A percentile compares a stretch with the other conserved stretches of the same genome.
Evolutionary conservation across 2,113 vertebrate genomes (phyloP).

Genomic region (Suncus etruscus): DNA sequence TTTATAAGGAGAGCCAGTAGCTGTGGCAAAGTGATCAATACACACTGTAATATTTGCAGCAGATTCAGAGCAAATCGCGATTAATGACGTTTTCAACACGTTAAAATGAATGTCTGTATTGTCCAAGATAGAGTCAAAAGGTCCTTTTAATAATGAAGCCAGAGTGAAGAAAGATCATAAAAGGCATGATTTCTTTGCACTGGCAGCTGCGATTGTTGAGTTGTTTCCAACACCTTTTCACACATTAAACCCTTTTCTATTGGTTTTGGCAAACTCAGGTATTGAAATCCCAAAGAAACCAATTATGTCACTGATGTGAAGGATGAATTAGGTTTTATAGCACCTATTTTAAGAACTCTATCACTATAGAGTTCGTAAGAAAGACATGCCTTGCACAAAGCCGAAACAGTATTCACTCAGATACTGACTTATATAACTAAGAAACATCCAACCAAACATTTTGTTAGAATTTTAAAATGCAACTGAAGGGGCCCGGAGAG

Average conservation of each 20-base stretch:
- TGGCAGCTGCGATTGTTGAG: background rate
- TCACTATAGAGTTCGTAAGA: slow-evolving; percentile 5
- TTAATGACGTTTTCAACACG: slow-evolving; percentile 15
- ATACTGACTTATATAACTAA: slow-evolving; percentile 1
- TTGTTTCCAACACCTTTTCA: slow-evolving; percentile 1
- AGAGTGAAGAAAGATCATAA: background rate
- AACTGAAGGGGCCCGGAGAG: too few species aligned
- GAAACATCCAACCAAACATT: background rate
- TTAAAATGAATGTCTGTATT: slow-evolving; percentile 42
- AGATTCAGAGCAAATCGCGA: slow-evolving; percentile 8
- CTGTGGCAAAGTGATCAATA: slow-evolving; percentile 32
- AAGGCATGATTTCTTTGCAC: background rate
- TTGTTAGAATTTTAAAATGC: slow-evolving; percentile 38
- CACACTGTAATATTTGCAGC: slow-evolving; percentile 2
- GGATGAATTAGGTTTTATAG: background rate
- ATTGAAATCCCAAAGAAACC: slow-evolving; percentile 68
- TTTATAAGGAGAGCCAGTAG: background rate
- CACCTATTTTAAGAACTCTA: slow-evolving; percentile 30
- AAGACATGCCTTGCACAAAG: background rate
- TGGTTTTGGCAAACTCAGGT: slow-evolving; percentile 47
- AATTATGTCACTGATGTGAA: slow-evolving; percentile 57
- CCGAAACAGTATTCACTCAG: background rate
- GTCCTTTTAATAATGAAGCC: background rate
- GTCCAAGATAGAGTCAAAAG: background rate
- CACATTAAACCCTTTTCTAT: background rate